Evolutionary conservation across 2,888 invertebrate species (phyloP), one percentile per base, ranked within the genome.

Genomic region (Netelia fuscicornis): DNA sequence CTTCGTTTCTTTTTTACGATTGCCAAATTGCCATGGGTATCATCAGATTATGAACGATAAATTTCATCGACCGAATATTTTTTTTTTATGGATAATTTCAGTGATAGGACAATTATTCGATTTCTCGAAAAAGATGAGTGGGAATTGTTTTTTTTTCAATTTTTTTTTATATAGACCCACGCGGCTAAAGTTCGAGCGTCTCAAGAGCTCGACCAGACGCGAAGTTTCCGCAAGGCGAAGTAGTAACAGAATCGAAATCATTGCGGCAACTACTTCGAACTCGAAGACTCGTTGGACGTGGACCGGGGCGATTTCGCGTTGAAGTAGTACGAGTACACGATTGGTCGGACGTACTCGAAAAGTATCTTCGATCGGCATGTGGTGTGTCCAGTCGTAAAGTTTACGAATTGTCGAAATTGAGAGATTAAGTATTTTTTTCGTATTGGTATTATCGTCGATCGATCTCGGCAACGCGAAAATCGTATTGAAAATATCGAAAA

Each of bases 311-410:
- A 68, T 58, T 67, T 58, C 58, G 56, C 11, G 11, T 58, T 44
- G 30, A 77, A 78, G 68, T 78, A 70, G 68, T 60, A 68, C 44
- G 20, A 70, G 70, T 67, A 30, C 30, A 56, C 11, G 25, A 70
- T 44, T 70, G 78, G 70, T 78, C 78, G 60, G 62, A 78, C 78
- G 30, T 30, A 17, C 67, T 68, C 44, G 58, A 77, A 44, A 60
- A 67, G 23, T 0, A 25, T 5, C 37, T 62, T 54, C 20, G 8
- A 13, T 13, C 13, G 37, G 37, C 13, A 13, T 13, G 48, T 48
- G 48, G 48, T 13, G 48, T 13, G 13, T 48, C 48, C 48, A 48
- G 48, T 48, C 48, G 48, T 48, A 48, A 48, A 48, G 8, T 48
- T 48, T 48, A 11, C 9, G 48, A 48, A 48, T 48, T 2, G 48